Evolutionary conservation across 2,888 invertebrate species (phyloP).

Genomic region (Dicycla oo): DNA sequence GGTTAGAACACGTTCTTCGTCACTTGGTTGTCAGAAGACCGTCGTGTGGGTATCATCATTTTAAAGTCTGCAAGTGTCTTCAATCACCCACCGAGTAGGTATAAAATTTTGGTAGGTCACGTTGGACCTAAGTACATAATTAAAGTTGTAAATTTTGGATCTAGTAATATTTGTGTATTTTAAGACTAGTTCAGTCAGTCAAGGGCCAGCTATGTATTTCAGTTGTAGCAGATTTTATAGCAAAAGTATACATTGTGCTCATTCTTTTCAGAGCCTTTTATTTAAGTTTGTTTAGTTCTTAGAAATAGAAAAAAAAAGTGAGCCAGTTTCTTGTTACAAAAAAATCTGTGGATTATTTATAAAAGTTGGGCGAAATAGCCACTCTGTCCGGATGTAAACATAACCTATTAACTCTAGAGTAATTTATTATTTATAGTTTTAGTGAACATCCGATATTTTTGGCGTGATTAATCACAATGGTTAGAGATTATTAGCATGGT

Average conservation of each 20-base stretch:
- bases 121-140: neutral
- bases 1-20: constrained; percentile 87
- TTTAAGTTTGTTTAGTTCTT: neutral
- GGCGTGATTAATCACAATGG: too few relatives aligned
- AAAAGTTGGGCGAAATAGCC: neutral
- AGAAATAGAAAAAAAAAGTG: neutral
- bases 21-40: constrained; percentile 90
- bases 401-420: constrained; percentile 46
- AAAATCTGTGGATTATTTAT: neutral
- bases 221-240: neutral
- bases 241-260: neutral
- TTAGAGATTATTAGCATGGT: neutral
- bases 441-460: neutral
- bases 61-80: constrained; percentile 61
- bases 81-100: neutral
- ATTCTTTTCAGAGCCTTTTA: neutral
- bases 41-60: constrained; percentile 91
- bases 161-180: neutral
- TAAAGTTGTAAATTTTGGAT: neutral
- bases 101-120: too few relatives aligned
- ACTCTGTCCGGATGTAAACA: constrained; percentile 56
- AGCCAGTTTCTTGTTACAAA: neutral
- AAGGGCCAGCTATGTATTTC: neutral
- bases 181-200: too few relatives aligned
- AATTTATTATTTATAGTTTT: neutral